These are phyloP conservation scores for Spheniscus humboldti DNA, from an alignment of 2,797 vertebrate species.

Conservation along the genomic window DNA sequence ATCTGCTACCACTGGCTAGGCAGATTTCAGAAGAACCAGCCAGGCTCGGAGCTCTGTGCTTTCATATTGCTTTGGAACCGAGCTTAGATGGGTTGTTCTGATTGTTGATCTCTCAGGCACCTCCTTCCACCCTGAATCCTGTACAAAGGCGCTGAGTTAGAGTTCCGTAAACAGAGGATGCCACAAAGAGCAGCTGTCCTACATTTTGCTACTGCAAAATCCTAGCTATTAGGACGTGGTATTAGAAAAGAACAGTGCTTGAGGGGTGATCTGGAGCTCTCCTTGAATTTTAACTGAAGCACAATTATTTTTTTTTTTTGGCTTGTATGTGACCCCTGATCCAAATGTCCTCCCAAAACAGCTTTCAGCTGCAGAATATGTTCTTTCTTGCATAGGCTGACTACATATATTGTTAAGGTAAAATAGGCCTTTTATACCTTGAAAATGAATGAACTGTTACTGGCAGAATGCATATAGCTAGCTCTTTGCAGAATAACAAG, in stretches of 20 bases:
- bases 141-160: not conserved
- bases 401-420: not conserved
- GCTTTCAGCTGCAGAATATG: not conserved
- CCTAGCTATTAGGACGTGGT: not conserved
- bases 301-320: not conserved
- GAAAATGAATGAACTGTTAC: not conserved
- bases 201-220: not conserved
- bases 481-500: not conserved
- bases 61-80: not conserved
- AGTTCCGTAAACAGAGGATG: not conserved
- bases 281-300: not conserved
- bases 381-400: not conserved
- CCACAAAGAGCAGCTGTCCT: not conserved
- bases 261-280: not conserved
- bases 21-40: not conserved
- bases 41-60: not conserved
- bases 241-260: not conserved
- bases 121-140: not conserved
- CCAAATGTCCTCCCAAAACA: not conserved
- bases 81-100: not conserved
- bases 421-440: not conserved
- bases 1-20: not conserved
- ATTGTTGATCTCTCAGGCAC: not conserved
- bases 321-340: not conserved
- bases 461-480: not conserved